Evolutionary conservation across 2,797 vertebrate species (phyloP).

Genomic region (Meda fulgida): DNA sequence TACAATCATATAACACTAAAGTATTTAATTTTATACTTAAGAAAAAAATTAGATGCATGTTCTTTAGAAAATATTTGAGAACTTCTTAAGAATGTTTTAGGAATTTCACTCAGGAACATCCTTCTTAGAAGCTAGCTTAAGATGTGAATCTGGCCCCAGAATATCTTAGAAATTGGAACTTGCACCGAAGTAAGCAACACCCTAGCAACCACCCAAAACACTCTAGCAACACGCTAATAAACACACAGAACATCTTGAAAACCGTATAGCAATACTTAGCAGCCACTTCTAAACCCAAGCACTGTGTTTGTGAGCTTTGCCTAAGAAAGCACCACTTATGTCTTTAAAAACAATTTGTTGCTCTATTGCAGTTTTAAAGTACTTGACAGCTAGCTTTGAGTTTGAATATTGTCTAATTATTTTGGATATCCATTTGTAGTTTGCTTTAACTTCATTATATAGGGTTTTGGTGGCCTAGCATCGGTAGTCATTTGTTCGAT

Average conservation of each 20-base stretch:
- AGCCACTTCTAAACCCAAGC: neutral
- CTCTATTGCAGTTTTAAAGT: neutral
- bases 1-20: neutral
- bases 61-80: neutral
- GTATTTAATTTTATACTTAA: neutral
- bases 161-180: neutral
- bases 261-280: neutral
- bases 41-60: neutral
- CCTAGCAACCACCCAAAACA: neutral
- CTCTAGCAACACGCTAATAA: neutral
- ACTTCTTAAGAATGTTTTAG: neutral
- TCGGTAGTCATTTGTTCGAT: conserved; percentile 10
- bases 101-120: neutral
- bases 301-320: neutral
- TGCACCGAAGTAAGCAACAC: neutral
- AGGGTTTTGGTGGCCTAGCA: neutral
- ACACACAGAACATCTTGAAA: neutral
- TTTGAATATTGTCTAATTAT: neutral
- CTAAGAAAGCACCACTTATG: too few species aligned
- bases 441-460: neutral
- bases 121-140: neutral
- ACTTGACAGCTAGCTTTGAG: neutral
- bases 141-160: neutral
- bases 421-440: neutral
- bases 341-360: too few species aligned